phyloP scores from a whole-genome alignment of 35 echinoderm and acorn worm species.

The Apostichopus californicus region DNA sequence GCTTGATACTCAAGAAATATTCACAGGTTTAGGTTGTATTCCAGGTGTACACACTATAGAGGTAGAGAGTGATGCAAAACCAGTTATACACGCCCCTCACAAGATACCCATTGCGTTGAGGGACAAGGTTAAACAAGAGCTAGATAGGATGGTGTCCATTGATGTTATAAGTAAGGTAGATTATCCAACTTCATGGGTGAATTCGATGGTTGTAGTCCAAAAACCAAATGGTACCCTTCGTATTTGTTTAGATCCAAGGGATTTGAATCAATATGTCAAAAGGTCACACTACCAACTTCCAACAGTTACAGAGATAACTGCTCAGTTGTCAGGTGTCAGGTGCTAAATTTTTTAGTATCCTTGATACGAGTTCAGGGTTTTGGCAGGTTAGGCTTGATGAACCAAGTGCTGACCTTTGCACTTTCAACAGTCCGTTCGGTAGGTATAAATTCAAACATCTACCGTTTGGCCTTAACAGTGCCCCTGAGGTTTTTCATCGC shows the following conservation, averaged over 20 bases:
- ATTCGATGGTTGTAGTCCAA: neutral
- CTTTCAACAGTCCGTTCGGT: conserved; percentile 47
- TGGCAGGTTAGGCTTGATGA: conserved; percentile 50
- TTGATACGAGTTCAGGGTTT: conserved; percentile 37
- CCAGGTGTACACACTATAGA: neutral
- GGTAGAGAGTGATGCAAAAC: neutral
- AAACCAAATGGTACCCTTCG: conserved; percentile 5
- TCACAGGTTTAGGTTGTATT: neutral
- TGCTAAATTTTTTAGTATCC: conserved; percentile 28
- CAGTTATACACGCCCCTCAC: neutral
- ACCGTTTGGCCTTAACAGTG: conserved; percentile 43
- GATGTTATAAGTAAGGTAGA: conserved; percentile 21
- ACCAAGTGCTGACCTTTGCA: conserved; percentile 1
- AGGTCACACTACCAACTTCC: conserved; percentile 28
- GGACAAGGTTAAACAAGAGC: neutral
- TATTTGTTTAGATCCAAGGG: conserved; percentile 31
- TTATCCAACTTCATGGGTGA: conserved; percentile 35
- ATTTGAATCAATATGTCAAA: conserved; percentile 16
- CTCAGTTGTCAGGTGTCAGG: neutral
- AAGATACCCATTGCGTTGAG: conserved; percentile 9
- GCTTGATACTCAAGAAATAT: neutral
- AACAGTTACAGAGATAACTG: conserved; percentile 35
- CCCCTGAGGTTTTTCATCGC: conserved; percentile 67
- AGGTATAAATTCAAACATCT: conserved; percentile 12
- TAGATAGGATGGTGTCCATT: neutral